phyloP scores from a whole-genome alignment of 2,888 invertebrate genomes.

The Drosophila paranaensis region DNA sequence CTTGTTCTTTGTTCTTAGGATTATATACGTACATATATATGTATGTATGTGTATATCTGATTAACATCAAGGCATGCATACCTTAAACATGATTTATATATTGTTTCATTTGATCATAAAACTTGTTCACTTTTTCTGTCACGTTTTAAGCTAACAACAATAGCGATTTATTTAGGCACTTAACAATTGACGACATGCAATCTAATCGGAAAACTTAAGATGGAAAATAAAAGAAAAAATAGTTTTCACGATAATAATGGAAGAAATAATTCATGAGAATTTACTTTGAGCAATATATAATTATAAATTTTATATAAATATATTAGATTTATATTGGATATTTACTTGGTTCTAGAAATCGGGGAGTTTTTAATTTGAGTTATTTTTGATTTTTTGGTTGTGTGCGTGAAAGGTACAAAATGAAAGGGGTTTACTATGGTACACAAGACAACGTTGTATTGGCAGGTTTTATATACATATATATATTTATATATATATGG shows the following conservation, averaged over 20 bases:
- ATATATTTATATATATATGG: conserved; percentile 9
- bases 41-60: conserved; percentile 14
- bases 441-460: conserved; percentile 42
- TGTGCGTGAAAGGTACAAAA: conserved; percentile 57
- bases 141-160: conserved; percentile 13
- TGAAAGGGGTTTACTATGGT: conserved; percentile 35
- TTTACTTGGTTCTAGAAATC: conserved; percentile 74
- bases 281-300: conserved; percentile 39
- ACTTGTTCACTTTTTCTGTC: conserved; percentile 1
- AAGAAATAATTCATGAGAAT: conserved; percentile 34
- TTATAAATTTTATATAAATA: conserved; percentile 18
- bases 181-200: conserved; percentile 51
- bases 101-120: not conserved
- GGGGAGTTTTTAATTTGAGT: conserved; percentile 30
- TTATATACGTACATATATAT: conserved; percentile 12
- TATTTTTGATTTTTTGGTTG: conserved; percentile 34
- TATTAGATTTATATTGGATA: conserved; percentile 39
- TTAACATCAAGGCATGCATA: conserved; percentile 26
- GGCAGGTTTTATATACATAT: conserved; percentile 11
- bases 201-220: conserved; percentile 38
- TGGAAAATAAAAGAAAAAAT: conserved; percentile 20
- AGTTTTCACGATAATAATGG: conserved; percentile 22
- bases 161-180: conserved; percentile 13
- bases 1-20: conserved; percentile 24
- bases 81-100: not conserved